phyloP scores from a whole-genome alignment of 2,888 invertebrate species.

The Cinara cedri region DNA sequence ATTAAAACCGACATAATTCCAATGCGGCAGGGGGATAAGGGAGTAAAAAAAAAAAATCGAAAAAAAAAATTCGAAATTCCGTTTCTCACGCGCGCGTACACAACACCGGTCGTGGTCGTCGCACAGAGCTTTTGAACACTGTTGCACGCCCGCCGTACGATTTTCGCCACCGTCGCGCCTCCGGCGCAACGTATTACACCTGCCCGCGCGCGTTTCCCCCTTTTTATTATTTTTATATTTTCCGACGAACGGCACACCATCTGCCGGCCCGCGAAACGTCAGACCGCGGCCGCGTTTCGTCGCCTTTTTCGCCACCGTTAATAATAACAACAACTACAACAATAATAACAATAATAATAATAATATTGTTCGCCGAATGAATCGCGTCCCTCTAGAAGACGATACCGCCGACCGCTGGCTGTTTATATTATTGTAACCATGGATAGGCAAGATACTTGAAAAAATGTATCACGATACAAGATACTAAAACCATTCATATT shows the following conservation, averaged over 20 bases:
- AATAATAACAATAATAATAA: no score
- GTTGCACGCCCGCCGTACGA: conserved; percentile 40
- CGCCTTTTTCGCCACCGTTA: conserved; percentile 46
- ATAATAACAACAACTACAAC: no score
- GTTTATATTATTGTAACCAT: no score
- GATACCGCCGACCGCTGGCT: no score
- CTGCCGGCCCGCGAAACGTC: neutral
- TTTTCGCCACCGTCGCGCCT: neutral
- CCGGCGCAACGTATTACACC: conserved; percentile 36
- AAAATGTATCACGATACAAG: no score
- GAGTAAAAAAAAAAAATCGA: neutral
- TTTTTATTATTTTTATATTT: conserved; percentile 34
- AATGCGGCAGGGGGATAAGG: neutral
- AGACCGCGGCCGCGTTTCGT: no score
- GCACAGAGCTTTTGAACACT: conserved; percentile 46
- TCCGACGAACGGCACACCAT: conserved; percentile 26
- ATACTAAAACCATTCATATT: no score
- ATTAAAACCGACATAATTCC: no score
- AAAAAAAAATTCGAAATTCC: neutral
- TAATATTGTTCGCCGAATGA: neutral
- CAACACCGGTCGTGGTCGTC: conserved; percentile 35
- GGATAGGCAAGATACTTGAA: no score
- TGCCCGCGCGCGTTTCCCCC: conserved; percentile 41
- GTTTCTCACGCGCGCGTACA: neutral
- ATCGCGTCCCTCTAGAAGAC: no score